Base-by-base conservation (phyloP, 2,797 vertebrate genomes). In the Hippopotamyrus pictus region DNA sequence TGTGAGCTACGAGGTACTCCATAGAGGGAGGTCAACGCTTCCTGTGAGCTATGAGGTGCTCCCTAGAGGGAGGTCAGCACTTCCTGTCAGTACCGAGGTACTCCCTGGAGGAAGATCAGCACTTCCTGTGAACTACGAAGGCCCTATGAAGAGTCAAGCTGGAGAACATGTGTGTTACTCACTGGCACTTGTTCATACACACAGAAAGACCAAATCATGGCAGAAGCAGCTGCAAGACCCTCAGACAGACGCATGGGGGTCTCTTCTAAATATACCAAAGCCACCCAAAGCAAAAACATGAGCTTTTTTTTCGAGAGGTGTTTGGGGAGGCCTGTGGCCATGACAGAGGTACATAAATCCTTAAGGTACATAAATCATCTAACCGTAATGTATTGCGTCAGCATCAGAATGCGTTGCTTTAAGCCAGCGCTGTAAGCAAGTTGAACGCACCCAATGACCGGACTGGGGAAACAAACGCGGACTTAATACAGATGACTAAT, bases 361-460 rank as follows among this genome's bases (percentile, higher is more conserved):
- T 51, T 51, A 12, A 51, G 0, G 50, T 51, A 51, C 89, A 91
- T 90, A 88, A 19, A 2, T 37, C n/a, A n/a, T n/a, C n/a, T n/a
- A n/a, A n/a, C n/a, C n/a, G n/a, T n/a, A n/a, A n/a, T n/a, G n/a
- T n/a, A n/a, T n/a, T n/a, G n/a, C n/a, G n/a, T n/a, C n/a, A n/a
- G n/a, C n/a, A n/a, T n/a, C n/a, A n/a, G n/a, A n/a, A n/a, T n/a
- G n/a, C n/a, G n/a, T n/a, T n/a, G n/a, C n/a, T n/a, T n/a, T n/a
- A n/a, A n/a, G n/a, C n/a, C n/a, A n/a, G n/a, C n/a, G n/a, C n/a
- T n/a, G n/a, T n/a, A n/a, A n/a, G n/a, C n/a, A n/a, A n/a, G n/a
- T n/a, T n/a, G n/a, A n/a, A n/a, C n/a, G n/a, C n/a, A n/a, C n/a
- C n/a, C n/a, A n/a, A n/a, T n/a, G n/a, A n/a, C n/a, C n/a, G n/a